Conservation (phyloP, 2,888 invertebrate genomes). For the Archaeoteleia sp. region DNA sequence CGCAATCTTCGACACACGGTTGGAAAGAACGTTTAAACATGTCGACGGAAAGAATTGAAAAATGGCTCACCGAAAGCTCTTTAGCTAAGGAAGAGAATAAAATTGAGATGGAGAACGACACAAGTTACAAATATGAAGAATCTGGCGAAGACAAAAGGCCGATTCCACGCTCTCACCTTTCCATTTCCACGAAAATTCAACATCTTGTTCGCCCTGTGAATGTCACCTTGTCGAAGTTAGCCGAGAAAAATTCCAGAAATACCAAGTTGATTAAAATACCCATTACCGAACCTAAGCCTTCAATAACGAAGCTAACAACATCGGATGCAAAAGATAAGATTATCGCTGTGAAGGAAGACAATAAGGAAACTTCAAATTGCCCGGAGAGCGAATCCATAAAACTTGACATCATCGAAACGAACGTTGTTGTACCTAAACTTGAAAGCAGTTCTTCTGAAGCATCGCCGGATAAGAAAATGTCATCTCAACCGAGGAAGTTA, state of each 20-base stretch:
- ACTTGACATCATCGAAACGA: not conserved
- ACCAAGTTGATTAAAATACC: constrained; percentile 26
- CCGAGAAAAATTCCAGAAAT: constrained; percentile 54
- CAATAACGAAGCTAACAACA: constrained; percentile 10
- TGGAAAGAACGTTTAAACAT: constrained; percentile 81
- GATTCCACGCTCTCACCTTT: constrained; percentile 60
- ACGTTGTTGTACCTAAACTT: not conserved
- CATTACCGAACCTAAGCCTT: constrained; percentile 11
- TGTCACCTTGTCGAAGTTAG: constrained; percentile 69
- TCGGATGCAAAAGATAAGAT: constrained; percentile 9
- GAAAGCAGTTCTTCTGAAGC: constrained; percentile 13
- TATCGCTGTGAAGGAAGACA: not conserved
- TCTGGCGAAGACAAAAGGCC: constrained; percentile 31
- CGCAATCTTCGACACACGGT: constrained; percentile 68
- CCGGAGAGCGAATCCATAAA: not conserved
- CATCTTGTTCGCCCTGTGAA: constrained; percentile 72
- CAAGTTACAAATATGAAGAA: constrained; percentile 62
- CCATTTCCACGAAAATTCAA: constrained; percentile 72
- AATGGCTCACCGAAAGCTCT: constrained; percentile 79
- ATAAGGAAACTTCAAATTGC: constrained; percentile 1
- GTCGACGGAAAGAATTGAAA: constrained; percentile 83
- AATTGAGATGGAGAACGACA: constrained; percentile 66
- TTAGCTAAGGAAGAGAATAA: constrained; percentile 75
- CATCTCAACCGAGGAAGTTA: constrained; percentile 76
- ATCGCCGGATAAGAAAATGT: constrained; percentile 60